These are phyloP conservation scores for Drosophila lacertosa DNA, from an alignment of 1,140 invertebrate genomes.

Conservation along the genomic window DNA sequence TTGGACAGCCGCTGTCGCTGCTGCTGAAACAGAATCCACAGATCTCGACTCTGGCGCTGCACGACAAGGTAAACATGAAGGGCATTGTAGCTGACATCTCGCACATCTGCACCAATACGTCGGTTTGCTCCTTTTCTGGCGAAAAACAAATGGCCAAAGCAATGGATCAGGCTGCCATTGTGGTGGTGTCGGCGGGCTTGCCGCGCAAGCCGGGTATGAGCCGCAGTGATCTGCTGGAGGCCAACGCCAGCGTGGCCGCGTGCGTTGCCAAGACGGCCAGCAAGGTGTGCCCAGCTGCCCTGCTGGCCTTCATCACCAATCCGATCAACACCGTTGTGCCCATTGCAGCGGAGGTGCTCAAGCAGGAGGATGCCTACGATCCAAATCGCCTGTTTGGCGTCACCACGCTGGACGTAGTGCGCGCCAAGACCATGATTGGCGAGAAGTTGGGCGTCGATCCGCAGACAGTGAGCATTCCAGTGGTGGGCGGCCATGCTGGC, in stretches of 20 bases:
- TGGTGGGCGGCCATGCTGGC: constrained; percentile 98
- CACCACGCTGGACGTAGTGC: constrained; percentile 96
- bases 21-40: constrained; percentile 91
- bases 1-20: constrained; percentile 88
- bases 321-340: constrained; percentile 99
- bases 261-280: constrained; percentile 91
- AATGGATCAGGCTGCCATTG: constrained; percentile 88
- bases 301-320: constrained; percentile 97
- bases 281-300: constrained; percentile 93
- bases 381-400: constrained; percentile 96
- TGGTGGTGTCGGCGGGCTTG: constrained; percentile 98
- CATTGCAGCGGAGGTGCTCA: constrained; percentile 96
- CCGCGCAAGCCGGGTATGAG: constrained; percentile 97
- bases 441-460: constrained; percentile 91
- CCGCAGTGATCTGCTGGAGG: constrained; percentile 97
- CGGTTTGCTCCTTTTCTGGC: constrained; percentile 89
- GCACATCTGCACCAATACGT: constrained; percentile 90
- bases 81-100: constrained; percentile 94
- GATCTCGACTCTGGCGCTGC: constrained; percentile 89
- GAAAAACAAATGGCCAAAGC: constrained; percentile 10
- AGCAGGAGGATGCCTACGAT: constrained; percentile 93
- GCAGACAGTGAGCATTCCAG: constrained; percentile 91
- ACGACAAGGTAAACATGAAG: constrained; percentile 90
- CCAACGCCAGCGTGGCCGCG: constrained; percentile 97
- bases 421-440: constrained; percentile 97